phyloP scores from a whole-genome alignment of 2,113 vertebrate species.

The Hyperopisus bebe region DNA sequence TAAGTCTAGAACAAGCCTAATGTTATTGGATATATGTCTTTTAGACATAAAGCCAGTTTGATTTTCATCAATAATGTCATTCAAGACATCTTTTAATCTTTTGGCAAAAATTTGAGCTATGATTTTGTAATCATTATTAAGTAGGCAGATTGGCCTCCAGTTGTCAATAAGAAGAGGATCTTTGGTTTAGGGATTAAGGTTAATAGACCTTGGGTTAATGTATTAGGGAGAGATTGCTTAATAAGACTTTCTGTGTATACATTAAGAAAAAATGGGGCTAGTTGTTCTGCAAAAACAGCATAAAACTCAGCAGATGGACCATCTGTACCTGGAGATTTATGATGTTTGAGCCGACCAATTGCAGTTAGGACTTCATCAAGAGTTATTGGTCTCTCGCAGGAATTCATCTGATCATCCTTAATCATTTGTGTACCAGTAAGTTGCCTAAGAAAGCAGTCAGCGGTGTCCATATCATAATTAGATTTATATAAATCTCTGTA shows the following conservation, averaged over 20 bases:
- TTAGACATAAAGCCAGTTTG: neutral
- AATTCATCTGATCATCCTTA: neutral
- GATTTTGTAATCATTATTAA: slow-evolving; percentile 12
- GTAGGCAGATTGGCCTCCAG: neutral
- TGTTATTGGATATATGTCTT: neutral
- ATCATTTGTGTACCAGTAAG: neutral
- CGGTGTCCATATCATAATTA: neutral
- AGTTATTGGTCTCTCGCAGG: neutral
- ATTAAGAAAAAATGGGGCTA: neutral
- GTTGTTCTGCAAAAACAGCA: neutral
- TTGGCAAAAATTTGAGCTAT: neutral
- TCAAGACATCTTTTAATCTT: neutral
- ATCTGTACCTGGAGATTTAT: slow-evolving; percentile 10
- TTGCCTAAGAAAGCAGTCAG: neutral
- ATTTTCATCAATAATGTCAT: neutral
- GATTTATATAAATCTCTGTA: neutral
- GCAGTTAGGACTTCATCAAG: neutral
- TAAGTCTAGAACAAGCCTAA: neutral
- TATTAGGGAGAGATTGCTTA: neutral
- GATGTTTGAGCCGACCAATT: neutral
- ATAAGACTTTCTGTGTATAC: neutral
- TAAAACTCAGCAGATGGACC: neutral
- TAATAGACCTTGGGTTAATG: neutral
- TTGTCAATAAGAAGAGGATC: slow-evolving; percentile 2
- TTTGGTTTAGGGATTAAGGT: slow-evolving; percentile 14